phyloP scores from a whole-genome alignment of 2,113 vertebrate genomes.

The Vimba vimba region DNA sequence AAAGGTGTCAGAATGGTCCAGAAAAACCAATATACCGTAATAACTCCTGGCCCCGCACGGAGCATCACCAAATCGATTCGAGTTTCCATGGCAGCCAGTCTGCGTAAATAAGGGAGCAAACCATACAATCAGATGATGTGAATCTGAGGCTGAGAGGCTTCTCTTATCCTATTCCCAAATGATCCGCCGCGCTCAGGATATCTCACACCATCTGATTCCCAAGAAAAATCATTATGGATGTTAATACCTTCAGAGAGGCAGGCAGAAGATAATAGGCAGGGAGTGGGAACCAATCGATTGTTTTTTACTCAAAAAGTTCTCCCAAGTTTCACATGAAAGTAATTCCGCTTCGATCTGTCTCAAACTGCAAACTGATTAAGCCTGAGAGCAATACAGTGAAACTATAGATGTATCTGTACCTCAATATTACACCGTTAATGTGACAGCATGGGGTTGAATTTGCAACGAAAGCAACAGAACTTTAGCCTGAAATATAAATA shows the following conservation, averaged over 20 bases:
- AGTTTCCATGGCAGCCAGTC: constrained; percentile 66
- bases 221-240: constrained; percentile 47
- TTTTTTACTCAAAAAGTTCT: constrained; percentile 47
- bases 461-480: not conserved
- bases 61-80: constrained; percentile 67
- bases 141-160: constrained; percentile 41
- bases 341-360: constrained; percentile 28
- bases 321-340: constrained; percentile 30
- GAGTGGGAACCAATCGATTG: constrained; percentile 39
- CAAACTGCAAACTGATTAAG: constrained; percentile 39
- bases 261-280: constrained; percentile 36
- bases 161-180: constrained; percentile 37
- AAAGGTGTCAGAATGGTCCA: constrained; percentile 57
- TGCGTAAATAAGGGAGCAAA: constrained; percentile 59
- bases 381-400: constrained; percentile 38
- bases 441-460: constrained; percentile 22
- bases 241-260: constrained; percentile 46
- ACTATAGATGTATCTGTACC: constrained; percentile 30
- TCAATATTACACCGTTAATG: constrained; percentile 23
- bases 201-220: constrained; percentile 19
- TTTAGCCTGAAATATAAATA: constrained; percentile 20
- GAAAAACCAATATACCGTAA: constrained; percentile 66
- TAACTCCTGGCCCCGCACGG: constrained; percentile 61
- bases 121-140: constrained; percentile 58
- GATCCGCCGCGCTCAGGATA: constrained; percentile 21